Base-by-base conservation (phyloP, 2,113 vertebrate species). In the Phalacrocorax brasilianus region DNA sequence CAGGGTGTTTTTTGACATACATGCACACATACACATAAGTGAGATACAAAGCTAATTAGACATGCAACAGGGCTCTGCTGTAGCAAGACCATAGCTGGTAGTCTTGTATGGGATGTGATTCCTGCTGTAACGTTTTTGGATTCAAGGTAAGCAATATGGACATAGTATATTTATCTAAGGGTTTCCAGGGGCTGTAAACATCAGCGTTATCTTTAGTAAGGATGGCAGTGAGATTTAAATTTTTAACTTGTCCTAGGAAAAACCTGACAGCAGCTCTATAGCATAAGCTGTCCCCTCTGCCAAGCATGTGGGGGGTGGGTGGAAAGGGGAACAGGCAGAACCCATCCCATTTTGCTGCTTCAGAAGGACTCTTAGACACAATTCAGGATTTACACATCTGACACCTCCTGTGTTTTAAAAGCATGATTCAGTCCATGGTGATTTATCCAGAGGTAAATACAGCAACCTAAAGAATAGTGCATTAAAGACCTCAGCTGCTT, bases 121-220 rank as follows among this genome's bases (percentile, higher is more conserved):
- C 32, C 67, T 53, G 40, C 23, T 6, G 5, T 45, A 63, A 22
- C n/a, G 24, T 44, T 88, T 70, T 70, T 61, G 44, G 16, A 91
- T 88, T 76, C 75, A 21, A 91, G 35, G 35, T 33, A 66, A 66
- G 61, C 33, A 88, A 13, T 44, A 35, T 17, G n/a, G 78, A 59
- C 71, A 58, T 14, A 68, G 44, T 33, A 59, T 35, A 35, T 87
- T 92, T 85, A 93, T 80, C 66, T 89, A 61, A 85, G 44, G 17
- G 42, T 21, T 88, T 92, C 67, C 52, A 86, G 24, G 38, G 82
- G 68, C 82, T 95, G 38, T 70, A 86, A 90, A 75, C 55, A 93
- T 94, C 89, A 94, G 65, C 72, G 76, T 88, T 84, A 90, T 61
- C 40, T 79, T 90, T 28, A 66, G 63, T n/a, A 62, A 76, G 50